A percentile compares a stretch with the other conserved stretches of the same genome.
phyloP scores from a whole-genome alignment of 2,888 invertebrate species.

The Pandemis corylana region DNA sequence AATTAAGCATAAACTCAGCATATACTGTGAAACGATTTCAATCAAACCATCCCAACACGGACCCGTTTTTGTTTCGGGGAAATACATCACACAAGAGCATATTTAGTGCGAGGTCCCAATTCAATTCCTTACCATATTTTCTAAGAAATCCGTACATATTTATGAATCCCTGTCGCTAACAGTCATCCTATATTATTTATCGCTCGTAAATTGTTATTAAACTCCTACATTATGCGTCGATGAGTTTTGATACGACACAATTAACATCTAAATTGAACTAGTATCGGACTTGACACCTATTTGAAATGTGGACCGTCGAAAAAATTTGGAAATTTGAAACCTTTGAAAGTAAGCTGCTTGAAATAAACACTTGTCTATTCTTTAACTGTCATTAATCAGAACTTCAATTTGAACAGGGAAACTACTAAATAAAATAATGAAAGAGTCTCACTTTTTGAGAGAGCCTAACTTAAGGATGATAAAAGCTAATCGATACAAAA shows the following conservation, averaged over 20 bases:
- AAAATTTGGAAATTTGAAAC: conserved; percentile 45
- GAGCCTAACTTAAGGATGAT: too few species aligned
- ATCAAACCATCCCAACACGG: background rate
- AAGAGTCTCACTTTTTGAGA: too few species aligned
- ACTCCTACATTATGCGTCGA: conserved; percentile 65
- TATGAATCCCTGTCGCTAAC: conserved; percentile 55
- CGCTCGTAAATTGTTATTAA: conserved; percentile 66
- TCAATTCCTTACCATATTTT: background rate
- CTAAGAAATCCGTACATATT: conserved; percentile 45
- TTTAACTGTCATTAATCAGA: too few species aligned
- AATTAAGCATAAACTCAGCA: background rate
- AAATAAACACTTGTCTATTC: background rate
- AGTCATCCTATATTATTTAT: conserved; percentile 64
- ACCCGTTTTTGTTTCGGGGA: background rate
- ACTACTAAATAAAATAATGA: too few species aligned
- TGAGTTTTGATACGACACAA: conserved; percentile 65
- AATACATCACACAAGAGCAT: background rate
- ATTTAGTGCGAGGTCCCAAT: background rate
- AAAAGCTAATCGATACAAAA: too few species aligned
- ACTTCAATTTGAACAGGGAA: too few species aligned
- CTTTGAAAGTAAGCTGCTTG: background rate
- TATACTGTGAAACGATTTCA: background rate
- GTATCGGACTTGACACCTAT: conserved; percentile 59
- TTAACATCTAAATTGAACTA: conserved; percentile 71
- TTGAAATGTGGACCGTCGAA: conserved; percentile 49